A percentile compares a stretch with the other conserved stretches of the same genome.
Conservation (phyloP, 2,113 vertebrate genomes). For the Cisticola juncidis region DNA sequence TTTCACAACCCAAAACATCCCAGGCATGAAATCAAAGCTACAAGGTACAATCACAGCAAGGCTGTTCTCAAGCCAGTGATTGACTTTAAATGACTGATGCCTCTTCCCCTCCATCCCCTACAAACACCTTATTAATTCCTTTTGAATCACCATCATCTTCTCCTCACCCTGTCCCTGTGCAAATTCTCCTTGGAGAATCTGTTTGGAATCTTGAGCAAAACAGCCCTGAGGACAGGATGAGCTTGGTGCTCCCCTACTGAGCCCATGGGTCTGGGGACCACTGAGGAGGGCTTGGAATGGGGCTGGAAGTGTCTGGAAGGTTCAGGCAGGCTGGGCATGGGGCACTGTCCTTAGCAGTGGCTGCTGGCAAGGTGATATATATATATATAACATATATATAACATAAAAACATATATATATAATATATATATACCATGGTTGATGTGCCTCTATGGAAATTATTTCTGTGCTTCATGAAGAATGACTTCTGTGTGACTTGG, state of each 20-base stretch:
- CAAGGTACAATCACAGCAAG: not conserved
- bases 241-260: not conserved
- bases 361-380: not conserved
- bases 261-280: rapidly evolving
- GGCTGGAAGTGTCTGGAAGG: not conserved
- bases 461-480: not conserved
- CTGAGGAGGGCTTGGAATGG: not conserved
- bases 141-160: not conserved
- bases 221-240: not conserved
- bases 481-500: rapidly evolving
- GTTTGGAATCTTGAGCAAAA: not conserved
- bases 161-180: rapidly evolving
- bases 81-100: not conserved
- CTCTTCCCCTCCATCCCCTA: not conserved
- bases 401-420: no score
- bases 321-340: not conserved
- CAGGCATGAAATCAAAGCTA: no score
- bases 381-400: no score
- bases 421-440: not conserved
- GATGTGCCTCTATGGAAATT: not conserved
- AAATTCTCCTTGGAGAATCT: not conserved
- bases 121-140: not conserved
- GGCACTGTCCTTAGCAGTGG: not conserved
- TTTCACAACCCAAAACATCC: no score
- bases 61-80: not conserved